Evolutionary conservation across 30 jellyfish, hydroid and myxozoan species (phyloP).

Genomic region (Cassiopea andromeda): DNA sequence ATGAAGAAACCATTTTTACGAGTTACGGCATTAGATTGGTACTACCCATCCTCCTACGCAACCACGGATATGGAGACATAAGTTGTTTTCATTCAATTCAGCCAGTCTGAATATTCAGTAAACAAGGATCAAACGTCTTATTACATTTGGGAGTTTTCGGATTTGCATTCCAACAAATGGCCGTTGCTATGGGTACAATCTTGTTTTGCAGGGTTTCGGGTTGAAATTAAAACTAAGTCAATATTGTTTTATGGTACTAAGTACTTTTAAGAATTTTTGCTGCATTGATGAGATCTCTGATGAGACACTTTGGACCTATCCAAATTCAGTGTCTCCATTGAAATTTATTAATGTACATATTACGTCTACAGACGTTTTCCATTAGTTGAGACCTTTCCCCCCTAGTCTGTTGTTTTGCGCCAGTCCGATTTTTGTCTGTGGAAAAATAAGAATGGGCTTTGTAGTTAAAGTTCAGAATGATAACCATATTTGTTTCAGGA

Average conservation of each 20-base stretch:
- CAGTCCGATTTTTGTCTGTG: too few relatives aligned
- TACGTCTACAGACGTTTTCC: too few relatives aligned
- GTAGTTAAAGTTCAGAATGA: background rate
- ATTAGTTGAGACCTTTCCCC: too few relatives aligned
- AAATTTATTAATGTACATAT: too few relatives aligned
- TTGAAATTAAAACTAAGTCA: background rate
- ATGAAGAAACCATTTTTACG: background rate
- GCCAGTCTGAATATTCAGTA: conserved; percentile 1
- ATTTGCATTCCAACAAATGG: background rate
- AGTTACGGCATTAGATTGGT: background rate
- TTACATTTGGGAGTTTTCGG: background rate
- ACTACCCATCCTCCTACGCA: conserved; percentile 20
- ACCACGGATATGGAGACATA: background rate
- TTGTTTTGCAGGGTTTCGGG: background rate
- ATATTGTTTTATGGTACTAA: background rate
- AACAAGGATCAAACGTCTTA: background rate
- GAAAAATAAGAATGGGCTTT: background rate
- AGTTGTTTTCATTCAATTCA: background rate
- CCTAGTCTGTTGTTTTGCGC: too few relatives aligned
- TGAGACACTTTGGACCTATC: too few relatives aligned
- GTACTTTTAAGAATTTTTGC: background rate
- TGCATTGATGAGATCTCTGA: too few relatives aligned
- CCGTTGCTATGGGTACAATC: background rate
- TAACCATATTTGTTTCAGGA: background rate
- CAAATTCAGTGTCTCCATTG: too few relatives aligned